A percentile compares a stretch with the other conserved stretches of the same genome.
Conservation (phyloP, 2,113 vertebrate species). For the Vanacampus margaritifer region DNA sequence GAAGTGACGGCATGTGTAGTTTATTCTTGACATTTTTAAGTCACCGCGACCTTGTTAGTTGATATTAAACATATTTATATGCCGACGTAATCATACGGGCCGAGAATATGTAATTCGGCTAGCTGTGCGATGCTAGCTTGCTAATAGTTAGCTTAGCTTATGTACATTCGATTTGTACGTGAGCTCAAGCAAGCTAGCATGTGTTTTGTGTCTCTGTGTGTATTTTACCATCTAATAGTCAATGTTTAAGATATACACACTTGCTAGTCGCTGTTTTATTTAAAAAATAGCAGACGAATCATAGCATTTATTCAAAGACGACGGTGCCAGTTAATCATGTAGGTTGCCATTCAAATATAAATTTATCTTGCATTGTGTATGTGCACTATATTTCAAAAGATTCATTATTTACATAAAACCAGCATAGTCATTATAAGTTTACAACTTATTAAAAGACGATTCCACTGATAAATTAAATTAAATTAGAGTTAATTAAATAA, state of each 20-base stretch:
- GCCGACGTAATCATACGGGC: neutral
- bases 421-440: neutral
- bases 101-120: slow-evolving; percentile 17
- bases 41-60: accelerated
- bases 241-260: neutral
- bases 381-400: neutral
- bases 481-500: too few species aligned
- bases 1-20: neutral
- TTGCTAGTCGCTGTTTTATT: neutral
- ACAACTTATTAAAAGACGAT: neutral
- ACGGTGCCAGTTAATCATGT: neutral
- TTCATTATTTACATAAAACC: neutral
- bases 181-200: neutral
- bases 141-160: slow-evolving; percentile 39
- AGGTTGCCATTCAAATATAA: neutral
- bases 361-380: neutral
- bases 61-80: neutral
- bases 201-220: neutral
- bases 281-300: neutral
- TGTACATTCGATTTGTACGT: slow-evolving; percentile 12
- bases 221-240: neutral
- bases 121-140: slow-evolving; percentile 45
- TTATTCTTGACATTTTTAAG: neutral
- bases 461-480: neutral
- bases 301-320: neutral